These are phyloP conservation scores for Acheta domesticus DNA, from an alignment of 2,888 invertebrate genomes.

Conservation along the genomic window DNA sequence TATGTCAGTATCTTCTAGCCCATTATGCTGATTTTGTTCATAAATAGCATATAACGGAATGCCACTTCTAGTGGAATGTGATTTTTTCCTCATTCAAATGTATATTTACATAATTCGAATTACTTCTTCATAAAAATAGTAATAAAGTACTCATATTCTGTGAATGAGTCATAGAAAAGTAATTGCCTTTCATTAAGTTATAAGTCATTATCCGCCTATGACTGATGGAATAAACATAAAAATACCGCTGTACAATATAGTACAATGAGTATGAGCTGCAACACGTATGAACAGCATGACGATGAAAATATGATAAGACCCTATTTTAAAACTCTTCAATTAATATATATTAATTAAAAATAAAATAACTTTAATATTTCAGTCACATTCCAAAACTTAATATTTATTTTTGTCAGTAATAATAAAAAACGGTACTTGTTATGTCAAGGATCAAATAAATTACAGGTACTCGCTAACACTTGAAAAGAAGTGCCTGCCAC, in stretches of 20 bases:
- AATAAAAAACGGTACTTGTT: neutral
- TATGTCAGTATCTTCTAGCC: slow-evolving; percentile 18
- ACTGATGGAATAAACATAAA: neutral
- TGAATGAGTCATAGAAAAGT: neutral
- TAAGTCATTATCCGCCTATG: neutral
- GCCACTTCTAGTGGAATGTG: slow-evolving; percentile 32
- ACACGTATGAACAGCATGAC: neutral
- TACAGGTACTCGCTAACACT: slow-evolving; percentile 10
- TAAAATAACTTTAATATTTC: neutral
- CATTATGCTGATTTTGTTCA: neutral
- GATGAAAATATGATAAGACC: neutral
- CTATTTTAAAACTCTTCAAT: neutral
- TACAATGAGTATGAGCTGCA: neutral
- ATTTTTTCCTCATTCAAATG: neutral
- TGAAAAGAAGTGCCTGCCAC: slow-evolving; percentile 7
- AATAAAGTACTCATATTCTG: neutral
- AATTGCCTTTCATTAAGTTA: neutral
- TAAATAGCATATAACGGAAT: slow-evolving; percentile 28
- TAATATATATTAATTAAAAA: neutral
- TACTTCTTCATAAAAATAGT: slow-evolving; percentile 19
- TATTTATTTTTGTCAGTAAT: neutral
- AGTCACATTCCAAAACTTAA: neutral
- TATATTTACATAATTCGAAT: slow-evolving; percentile 1
- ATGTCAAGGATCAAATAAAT: slow-evolving; percentile 4
- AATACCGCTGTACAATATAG: slow-evolving; percentile 1